These are phyloP conservation scores for Otis tarda DNA, from an alignment of 2,113 vertebrate genomes.

Conservation along the genomic window DNA sequence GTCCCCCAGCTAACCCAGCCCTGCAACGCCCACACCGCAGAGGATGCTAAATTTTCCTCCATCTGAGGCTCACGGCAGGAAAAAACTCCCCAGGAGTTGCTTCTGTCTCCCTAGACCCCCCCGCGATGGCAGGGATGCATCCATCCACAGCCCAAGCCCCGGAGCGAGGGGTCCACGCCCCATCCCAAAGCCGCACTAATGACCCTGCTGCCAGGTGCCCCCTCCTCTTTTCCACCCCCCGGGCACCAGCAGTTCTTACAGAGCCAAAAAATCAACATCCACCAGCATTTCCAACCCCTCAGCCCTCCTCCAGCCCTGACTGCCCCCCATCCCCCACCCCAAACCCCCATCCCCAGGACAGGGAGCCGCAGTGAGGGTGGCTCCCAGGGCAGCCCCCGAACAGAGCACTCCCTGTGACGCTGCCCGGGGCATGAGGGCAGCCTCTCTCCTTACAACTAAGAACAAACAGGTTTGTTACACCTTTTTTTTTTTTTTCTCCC, in stretches of 20 bases:
- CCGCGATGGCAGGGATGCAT: neutral
- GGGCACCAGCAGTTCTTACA: accelerated
- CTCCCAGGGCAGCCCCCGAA: neutral
- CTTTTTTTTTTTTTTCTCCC: constrained; percentile 26
- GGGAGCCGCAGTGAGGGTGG: accelerated
- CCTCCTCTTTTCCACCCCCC: neutral
- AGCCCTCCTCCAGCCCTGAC: neutral
- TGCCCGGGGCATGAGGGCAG: neutral
- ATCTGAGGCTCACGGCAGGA: neutral
- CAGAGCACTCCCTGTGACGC: constrained; percentile 59
- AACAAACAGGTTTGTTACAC: constrained; percentile 54
- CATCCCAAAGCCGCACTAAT: neutral
- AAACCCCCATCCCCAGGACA: neutral
- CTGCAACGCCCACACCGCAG: accelerated
- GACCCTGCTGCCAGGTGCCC: neutral
- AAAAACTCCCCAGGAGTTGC: neutral
- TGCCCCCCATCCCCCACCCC: accelerated
- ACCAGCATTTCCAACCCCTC: neutral
- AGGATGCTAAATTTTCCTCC: neutral
- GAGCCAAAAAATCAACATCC: neutral
- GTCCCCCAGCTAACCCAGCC: neutral
- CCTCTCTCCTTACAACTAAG: neutral
- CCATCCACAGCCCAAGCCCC: neutral
- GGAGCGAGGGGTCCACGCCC: accelerated
- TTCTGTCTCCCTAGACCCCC: neutral